phyloP scores from a whole-genome alignment of 2,888 invertebrate species.

The Piscicola geometra region DNA sequence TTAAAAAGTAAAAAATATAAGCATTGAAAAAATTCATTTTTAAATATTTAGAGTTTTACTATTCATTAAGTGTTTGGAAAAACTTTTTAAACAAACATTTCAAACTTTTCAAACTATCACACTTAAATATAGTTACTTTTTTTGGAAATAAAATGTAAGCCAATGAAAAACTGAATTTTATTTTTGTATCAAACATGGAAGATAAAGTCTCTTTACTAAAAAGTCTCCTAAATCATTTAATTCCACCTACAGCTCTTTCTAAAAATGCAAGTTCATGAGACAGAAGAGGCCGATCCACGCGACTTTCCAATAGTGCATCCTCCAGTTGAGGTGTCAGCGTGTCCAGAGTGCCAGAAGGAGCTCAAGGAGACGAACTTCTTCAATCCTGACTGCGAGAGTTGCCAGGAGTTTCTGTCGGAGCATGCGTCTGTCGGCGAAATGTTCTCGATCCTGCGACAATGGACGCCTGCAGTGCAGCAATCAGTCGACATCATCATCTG shows the following conservation, averaged over 20 bases:
- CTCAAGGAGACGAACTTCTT: slow-evolving; percentile 56
- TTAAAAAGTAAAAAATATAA: too few relatives aligned
- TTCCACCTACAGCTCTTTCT: neutral
- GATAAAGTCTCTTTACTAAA: too few relatives aligned
- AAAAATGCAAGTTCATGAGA: neutral
- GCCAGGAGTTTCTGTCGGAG: slow-evolving; percentile 52
- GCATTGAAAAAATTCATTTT: too few relatives aligned
- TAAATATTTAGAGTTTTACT: too few relatives aligned
- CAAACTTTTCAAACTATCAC: too few relatives aligned
- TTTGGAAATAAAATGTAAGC: too few relatives aligned
- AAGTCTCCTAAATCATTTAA: neutral
- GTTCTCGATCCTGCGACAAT: slow-evolving; percentile 59
- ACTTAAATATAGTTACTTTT: too few relatives aligned
- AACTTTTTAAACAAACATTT: too few relatives aligned
- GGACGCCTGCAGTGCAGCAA: slow-evolving; percentile 60
- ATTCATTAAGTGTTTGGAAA: too few relatives aligned
- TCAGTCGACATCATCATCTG: slow-evolving; percentile 55
- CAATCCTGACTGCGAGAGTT: slow-evolving; percentile 57
- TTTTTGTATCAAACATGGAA: too few relatives aligned
- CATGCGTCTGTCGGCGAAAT: slow-evolving; percentile 56
- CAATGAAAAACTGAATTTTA: too few relatives aligned
- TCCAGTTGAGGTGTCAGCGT: slow-evolving; percentile 57
- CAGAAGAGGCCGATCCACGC: slow-evolving; percentile 16
- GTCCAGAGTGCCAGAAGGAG: slow-evolving; percentile 54
- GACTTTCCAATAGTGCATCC: slow-evolving; percentile 55